Evolutionary conservation across 2,113 vertebrate genomes (phyloP).

Genomic region (Callaeas wilsoni): DNA sequence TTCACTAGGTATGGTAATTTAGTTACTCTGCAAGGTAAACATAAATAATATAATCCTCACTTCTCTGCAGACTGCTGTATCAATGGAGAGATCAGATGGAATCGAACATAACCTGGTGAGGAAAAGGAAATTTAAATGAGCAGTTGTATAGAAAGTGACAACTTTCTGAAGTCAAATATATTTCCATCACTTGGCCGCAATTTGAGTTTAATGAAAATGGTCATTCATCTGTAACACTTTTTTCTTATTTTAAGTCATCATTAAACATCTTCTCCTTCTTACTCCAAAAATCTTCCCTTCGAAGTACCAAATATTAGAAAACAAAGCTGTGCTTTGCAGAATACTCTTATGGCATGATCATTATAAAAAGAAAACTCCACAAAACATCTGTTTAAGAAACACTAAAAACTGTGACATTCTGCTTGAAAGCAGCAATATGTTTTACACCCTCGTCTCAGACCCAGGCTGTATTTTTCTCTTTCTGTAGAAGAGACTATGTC

Average conservation of each 20-base stretch:
- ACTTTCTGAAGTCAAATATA: neutral
- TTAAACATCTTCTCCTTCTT: neutral
- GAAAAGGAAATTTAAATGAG: conserved; percentile 42
- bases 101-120: conserved; percentile 85
- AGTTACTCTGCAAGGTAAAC: neutral
- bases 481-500: neutral
- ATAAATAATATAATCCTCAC: conserved; percentile 71
- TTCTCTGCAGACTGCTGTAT: conserved; percentile 91
- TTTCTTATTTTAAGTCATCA: neutral
- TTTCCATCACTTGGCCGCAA: neutral
- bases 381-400: neutral
- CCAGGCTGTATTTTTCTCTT: neutral
- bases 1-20: neutral
- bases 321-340: neutral
- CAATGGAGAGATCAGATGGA: conserved; percentile 89
- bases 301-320: neutral
- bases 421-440: neutral
- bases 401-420: neutral
- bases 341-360: neutral
- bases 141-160: neutral
- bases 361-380: neutral
- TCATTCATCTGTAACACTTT: neutral
- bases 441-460: neutral
- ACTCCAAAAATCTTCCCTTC: neutral
- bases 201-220: neutral